Evolutionary conservation across 2,888 invertebrate genomes (phyloP).

Genomic region (Sepioteuthis lessoniana): DNA sequence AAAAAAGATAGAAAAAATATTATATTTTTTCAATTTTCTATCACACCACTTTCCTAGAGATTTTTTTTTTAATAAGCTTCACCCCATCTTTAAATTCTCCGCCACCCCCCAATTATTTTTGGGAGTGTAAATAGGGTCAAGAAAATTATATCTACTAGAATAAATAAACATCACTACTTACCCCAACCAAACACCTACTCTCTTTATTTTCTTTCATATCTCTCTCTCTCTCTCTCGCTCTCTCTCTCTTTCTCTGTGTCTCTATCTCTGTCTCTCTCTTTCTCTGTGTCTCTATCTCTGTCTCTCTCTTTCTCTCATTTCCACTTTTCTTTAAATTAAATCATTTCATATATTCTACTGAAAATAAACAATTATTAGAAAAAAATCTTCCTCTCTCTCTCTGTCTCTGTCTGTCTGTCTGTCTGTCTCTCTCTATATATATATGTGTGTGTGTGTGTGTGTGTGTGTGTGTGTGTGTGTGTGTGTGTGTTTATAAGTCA

Average conservation of each 20-base stretch:
- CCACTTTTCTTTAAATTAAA: neutral
- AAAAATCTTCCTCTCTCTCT: too few species aligned
- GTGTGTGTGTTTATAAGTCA: too few species aligned
- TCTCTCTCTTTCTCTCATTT: too few species aligned
- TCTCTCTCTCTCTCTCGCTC: neutral
- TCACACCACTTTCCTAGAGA: neutral
- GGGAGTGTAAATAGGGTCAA: neutral
- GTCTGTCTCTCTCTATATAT: too few species aligned
- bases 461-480: too few species aligned
- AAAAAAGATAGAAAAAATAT: neutral
- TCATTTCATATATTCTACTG: neutral
- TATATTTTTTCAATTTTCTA: neutral
- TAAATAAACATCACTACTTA: neutral
- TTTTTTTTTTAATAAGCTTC: neutral
- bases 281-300: neutral
- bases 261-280: neutral
- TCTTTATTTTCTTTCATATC: neutral
- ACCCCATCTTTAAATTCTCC: neutral
- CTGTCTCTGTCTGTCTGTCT: too few species aligned
- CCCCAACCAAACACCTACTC: neutral
- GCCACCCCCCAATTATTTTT: neutral
- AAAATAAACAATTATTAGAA: constrained; percentile 33
- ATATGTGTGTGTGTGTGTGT: too few species aligned
- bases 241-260: too few species aligned
- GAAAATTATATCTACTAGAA: neutral